Evolutionary conservation across 1,140 invertebrate species (phyloP).

Genomic region (Hyles vespertilio): DNA sequence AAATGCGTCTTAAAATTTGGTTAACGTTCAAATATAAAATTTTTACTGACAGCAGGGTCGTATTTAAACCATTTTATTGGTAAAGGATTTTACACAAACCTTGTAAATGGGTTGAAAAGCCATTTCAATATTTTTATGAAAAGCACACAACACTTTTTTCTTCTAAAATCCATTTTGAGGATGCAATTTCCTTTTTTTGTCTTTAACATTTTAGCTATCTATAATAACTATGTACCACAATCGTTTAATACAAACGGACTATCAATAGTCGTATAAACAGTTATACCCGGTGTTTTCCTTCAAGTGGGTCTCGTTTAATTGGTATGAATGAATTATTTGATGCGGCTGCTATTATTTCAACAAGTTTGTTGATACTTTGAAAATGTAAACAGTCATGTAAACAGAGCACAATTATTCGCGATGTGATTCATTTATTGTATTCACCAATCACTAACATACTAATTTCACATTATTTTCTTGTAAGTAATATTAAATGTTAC

Average conservation of each 20-base stretch:
- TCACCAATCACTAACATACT: too few species aligned
- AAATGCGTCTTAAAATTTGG: too few species aligned
- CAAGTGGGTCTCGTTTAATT: slow-evolving; percentile 2
- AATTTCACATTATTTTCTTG: too few species aligned
- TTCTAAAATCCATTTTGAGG: neutral
- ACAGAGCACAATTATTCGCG: too few species aligned
- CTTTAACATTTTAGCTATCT: neutral
- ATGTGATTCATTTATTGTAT: too few species aligned
- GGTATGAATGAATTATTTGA: neutral
- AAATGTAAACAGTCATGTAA: too few species aligned
- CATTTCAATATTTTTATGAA: slow-evolving; percentile 7
- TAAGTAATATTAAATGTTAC: too few species aligned
- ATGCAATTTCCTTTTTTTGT: too few species aligned
- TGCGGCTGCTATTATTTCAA: too few species aligned
- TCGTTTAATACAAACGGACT: neutral
- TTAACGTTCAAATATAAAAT: too few species aligned
- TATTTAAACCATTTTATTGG: neutral
- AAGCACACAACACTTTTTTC: slow-evolving; percentile 1
- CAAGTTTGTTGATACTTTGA: too few species aligned
- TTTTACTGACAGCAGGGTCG: neutral
- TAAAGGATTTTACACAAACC: slow-evolving; percentile 6
- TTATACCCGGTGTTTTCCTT: slow-evolving; percentile 1
- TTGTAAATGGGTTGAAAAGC: neutral
- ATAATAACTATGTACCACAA: neutral
- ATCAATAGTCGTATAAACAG: too few species aligned